Base-by-base conservation (phyloP, 1,140 invertebrate species). In the Zaprionus gabonicus region DNA sequence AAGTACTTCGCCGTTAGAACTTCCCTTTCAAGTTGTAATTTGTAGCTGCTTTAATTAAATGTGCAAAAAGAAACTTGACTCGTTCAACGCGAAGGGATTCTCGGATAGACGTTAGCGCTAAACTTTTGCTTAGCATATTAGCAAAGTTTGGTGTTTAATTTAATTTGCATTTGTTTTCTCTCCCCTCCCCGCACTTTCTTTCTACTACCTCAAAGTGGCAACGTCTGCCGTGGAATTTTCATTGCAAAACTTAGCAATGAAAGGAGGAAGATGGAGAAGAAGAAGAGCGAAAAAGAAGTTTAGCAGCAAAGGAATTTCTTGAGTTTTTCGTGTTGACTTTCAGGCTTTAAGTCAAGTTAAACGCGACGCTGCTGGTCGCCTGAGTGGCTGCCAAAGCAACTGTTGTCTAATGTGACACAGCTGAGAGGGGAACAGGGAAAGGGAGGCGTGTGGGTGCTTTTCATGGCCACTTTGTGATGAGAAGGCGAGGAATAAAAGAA, bases 121-220 rank as follows among this genome's bases (percentile, higher is more conserved):
- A 81, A 85, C 58, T 81, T 85, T 81, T 74, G 70, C 64, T 80
- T 90, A 49, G 81, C 72, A 88, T 90, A 88, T 88, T 85, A 80
- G 78, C 72, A 88, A 88, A 88, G 84, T 88, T 90, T 88, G 53
- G 76, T 77, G 71, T 74, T 90, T 90, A 75, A 90, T 88, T 90
- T 90, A 90, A 88, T 90, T 79, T 90, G 70, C 78, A 68, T 81
- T 84, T 56, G 63, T 81, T 57, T 65, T 67, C 56, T 44, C n/a
- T 56, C 20, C 20, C 36, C 28, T 6, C 55, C 4, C 49, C n/a
- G n/a, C n/a, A n/a, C n/a, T n/a, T n/a, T n/a, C n/a, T n/a, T n/a
- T n/a, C n/a, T n/a, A 7, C 57, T 63, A 70, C 67, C 28, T 74
- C 68, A 79, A 86, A 79, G 44, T 71, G 64, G 38, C 38, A 28